A percentile compares a stretch with the other conserved stretches of the same genome.
phyloP scores from a whole-genome alignment of 2,113 vertebrate species.

The Ursus arctos region DNA sequence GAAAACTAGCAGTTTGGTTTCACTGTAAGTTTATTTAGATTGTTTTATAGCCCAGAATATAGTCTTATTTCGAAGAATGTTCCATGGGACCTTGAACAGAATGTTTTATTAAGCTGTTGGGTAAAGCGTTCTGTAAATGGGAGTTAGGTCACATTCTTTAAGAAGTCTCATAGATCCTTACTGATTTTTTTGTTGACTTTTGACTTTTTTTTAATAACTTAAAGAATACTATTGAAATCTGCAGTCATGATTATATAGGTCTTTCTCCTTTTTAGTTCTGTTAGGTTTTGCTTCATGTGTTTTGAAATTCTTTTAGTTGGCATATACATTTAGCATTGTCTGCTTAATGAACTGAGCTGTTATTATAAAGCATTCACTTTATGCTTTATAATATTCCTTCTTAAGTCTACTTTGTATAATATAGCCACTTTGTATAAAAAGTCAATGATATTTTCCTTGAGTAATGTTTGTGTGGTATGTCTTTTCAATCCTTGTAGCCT shows the following conservation, averaged over 20 bases:
- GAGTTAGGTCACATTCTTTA: neutral
- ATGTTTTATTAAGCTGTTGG: neutral
- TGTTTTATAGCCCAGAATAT: neutral
- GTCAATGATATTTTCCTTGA: neutral
- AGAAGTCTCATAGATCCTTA: neutral
- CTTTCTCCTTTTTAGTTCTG: neutral
- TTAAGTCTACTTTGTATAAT: neutral
- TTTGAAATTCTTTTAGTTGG: constrained; percentile 28
- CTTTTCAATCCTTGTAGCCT: constrained; percentile 3
- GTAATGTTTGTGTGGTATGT: neutral
- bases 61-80: neutral
- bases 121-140: neutral
- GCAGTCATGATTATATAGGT: neutral
- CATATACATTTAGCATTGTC: neutral
- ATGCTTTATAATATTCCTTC: neutral
- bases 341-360: neutral
- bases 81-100: neutral
- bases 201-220: constrained; percentile 9
- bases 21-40: neutral
- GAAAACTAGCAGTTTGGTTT: neutral
- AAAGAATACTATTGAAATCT: neutral
- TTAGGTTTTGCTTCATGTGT: constrained; percentile 27
- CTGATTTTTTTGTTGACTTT: neutral
- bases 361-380: neutral
- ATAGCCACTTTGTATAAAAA: neutral